Base-by-base conservation (phyloP, 1,140 invertebrate genomes). In the Psilanteris sp. region DNA sequence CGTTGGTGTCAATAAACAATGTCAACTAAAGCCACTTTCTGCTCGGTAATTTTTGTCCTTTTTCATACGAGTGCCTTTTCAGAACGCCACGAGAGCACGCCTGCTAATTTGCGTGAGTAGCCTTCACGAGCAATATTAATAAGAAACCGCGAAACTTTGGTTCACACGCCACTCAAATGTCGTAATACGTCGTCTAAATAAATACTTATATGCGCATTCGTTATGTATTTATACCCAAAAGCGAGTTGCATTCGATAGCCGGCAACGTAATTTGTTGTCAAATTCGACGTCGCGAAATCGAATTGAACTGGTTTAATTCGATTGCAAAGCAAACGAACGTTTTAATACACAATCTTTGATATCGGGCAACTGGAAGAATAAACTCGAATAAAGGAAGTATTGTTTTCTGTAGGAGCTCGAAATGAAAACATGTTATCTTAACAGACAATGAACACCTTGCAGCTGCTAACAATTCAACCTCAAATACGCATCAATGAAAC, bases 51-150 rank as follows among this genome's bases (percentile, higher is more conserved):
- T 68, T 77, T 78, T 46, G 10, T 61, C 70, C 4, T 24, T 81
- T 55, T 71, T 70, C 39, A 64, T 43, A 41, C 46, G 31, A 55
- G 13, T 61, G 55, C 46, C 14, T 64, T 54, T 48, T 81, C 74
- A 31, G 83, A 84, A 50, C 32, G 34, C 3, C n/a, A 4, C 8
- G 64, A 50, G 0, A 10, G 34, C 10, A 81, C 79, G 9, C 34
- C 79, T 8, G 81, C 84, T 72, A 83, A 75, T 46, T 59, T 88
- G 39, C 59, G 84, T 87, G 72, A 81, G 80, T 80, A 67, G n/a
- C n/a, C 41, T 68, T 64, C 14, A 20, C 36, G 34, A 44, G 39
- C 1, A 44, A 15, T 36, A 13, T 55, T 44, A 32, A 18, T 59
- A 34, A 59, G n/a, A 50, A 41, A 57, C 26, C 8, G 15, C 11